Evolutionary conservation across 1,140 invertebrate genomes (phyloP).

Genomic region (Phymastichus coffea): DNA sequence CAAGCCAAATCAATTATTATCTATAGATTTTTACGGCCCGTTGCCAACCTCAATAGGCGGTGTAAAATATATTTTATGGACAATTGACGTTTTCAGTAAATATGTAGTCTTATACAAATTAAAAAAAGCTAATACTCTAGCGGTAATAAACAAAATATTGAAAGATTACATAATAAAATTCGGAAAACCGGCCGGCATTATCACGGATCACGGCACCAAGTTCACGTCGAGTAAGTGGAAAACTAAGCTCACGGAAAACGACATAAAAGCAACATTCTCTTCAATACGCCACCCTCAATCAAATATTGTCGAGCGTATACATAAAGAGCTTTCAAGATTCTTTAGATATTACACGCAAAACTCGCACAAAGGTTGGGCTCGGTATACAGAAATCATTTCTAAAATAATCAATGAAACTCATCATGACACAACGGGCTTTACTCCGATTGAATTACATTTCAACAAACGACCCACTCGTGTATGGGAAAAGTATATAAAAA

Average conservation of each 20-base stretch:
- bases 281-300: slow-evolving; percentile 10
- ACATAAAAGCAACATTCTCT: not conserved
- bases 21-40: slow-evolving; percentile 22
- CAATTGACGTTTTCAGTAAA: slow-evolving; percentile 17
- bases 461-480: too few species aligned
- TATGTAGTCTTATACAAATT: slow-evolving; percentile 6
- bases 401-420: not conserved
- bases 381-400: not conserved
- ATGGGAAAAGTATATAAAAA: too few species aligned
- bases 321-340: not conserved
- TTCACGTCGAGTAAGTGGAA: not conserved
- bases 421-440: not conserved
- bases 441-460: not conserved
- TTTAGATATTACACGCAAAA: not conserved
- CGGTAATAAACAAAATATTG: not conserved
- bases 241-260: not conserved
- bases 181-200: not conserved
- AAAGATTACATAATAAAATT: not conserved
- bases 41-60: not conserved
- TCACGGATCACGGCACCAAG: not conserved
- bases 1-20: not conserved
- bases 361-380: not conserved
- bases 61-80: slow-evolving; percentile 7
- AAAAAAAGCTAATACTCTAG: not conserved
- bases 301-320: not conserved